Evolutionary conservation across 2,797 vertebrate genomes (phyloP), one percentile per base, ranked within the genome.

Genomic region (Semaprochilodus insignis): DNA sequence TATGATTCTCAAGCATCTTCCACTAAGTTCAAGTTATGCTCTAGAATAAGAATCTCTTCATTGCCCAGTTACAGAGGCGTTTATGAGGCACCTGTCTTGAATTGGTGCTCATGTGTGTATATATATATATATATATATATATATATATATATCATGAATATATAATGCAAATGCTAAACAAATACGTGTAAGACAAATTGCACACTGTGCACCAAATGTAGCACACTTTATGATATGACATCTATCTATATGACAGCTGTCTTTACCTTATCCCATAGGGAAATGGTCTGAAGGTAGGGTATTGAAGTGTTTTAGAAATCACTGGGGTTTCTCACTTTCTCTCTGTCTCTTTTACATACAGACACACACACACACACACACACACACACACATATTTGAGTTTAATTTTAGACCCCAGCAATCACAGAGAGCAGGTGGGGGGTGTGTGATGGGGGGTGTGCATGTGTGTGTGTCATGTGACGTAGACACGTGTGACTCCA

Each of bases 341-440:
- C 19, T 57, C 19, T 57, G 17, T 57, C 54, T 57, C 19, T 57
- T 19, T 55, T 40, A 40, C 21, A 16, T 44, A 62, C 21, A 16
- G 7, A 14, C 55, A 44, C 44, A 77, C 57, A 70, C 21, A 16
- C 13, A 14, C 55, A 44, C 44, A 77, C 57, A 70, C 62, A 15
- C 36, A 78, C 66, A 81, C 31, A 54, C 44, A 13, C 40, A 55
- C 52, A 72, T 71, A 80, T 63, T 11, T 21, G 40, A 78, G 80
- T 85, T 83, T 87, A 88, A 84, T 85, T 88, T 84, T 87, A 85
- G 87, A 82, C 77, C 36, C 69, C 51, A 60, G 77, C 77, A 77
- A 59, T 84, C 79, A 78, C 55, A 66, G 80, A 63, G 72, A 81
- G 14, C 48, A 4, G 48, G 31, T 14, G 63, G 16, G 65, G 71